Base-by-base conservation (phyloP, 2,113 vertebrate species). In the Neodontobutis hainanensis region DNA sequence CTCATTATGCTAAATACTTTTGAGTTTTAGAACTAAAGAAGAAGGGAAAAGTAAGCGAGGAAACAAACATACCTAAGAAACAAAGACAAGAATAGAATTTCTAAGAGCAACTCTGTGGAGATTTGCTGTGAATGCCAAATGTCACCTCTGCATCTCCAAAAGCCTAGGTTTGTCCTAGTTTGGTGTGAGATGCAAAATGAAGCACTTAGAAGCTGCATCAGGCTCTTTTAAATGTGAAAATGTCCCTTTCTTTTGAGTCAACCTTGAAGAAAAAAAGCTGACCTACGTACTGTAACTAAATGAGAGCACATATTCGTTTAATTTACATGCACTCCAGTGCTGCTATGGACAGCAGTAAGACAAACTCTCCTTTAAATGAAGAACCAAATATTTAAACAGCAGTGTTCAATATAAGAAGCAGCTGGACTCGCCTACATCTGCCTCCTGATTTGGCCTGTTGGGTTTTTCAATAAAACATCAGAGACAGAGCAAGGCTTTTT, bases 121-220 rank as follows among this genome's bases (percentile, higher is more conserved):
- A 84, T 80, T 86, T 80, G 75, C 59, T 62, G 68, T 77, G 75
- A 79, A 84, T 84, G 77, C 79, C 75, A 88, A 88, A 82, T 86
- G 84, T 86, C 81, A 82, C 61, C 69, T 68, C 67, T 70, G 67
- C 55, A 82, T 80, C 70, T 84, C 73, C 61, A 67, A 79, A 27
- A 78, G 73, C 68, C 75, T 68, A 19, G 53, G 27, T 63, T 78
- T 83, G 79, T 76, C 78, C 81, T 68, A 84, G 74, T 88, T 87
- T 78, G 73, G 79, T 76, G 75, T 65, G 68, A 71, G 66, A 70
- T 69, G 76, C 78, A 83, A 80, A 84, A 82, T 15, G 45, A 60
- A 52, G 15, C 51, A 38, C 64, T 76, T 66, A 50, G 66, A 62
- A 67, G 55, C 70, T 47, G 36, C 60, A 66, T n/a, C 62, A 58